A percentile compares a stretch with the other conserved stretches of the same genome.
phyloP scores from a whole-genome alignment of 2,888 invertebrate species.

The Hydropsyche betteni region DNA sequence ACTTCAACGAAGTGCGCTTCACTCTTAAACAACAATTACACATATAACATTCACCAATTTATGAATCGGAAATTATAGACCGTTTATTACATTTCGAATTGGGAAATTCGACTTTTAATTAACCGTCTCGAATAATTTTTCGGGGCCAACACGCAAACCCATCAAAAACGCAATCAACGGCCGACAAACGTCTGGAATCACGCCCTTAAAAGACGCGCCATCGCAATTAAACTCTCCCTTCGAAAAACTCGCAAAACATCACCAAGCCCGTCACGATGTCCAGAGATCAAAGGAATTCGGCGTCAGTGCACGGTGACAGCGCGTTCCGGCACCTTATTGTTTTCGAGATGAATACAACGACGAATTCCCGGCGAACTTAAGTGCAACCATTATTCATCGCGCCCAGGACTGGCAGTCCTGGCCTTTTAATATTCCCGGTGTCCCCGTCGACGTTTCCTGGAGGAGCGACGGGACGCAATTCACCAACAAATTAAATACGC shows the following conservation, averaged over 20 bases:
- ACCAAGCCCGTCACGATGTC: not conserved
- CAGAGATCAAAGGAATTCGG: conserved; percentile 9
- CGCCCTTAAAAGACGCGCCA: too few relatives aligned
- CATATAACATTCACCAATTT: too few relatives aligned
- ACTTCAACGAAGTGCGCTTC: too few relatives aligned
- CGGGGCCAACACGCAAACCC: too few relatives aligned
- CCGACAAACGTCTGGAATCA: too few relatives aligned
- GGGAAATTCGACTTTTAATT: too few relatives aligned
- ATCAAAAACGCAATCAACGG: too few relatives aligned
- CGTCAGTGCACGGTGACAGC: not conserved
- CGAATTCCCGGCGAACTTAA: conserved; percentile 33
- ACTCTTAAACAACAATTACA: too few relatives aligned
- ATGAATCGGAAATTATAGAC: too few relatives aligned
- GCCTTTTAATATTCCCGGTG: conserved; percentile 21
- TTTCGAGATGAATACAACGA: conserved; percentile 45
- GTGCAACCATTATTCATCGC: conserved; percentile 41
- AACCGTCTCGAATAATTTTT: too few relatives aligned
- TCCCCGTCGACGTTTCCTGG: conserved; percentile 17
- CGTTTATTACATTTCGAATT: too few relatives aligned
- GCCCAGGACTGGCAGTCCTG: not conserved
- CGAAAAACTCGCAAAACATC: not conserved
- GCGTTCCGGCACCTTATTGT: conserved; percentile 44
- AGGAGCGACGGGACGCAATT: conserved; percentile 17
- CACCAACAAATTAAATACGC: conserved; percentile 30
- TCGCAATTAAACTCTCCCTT: too few relatives aligned